Evolutionary conservation across 2,888 invertebrate genomes (phyloP).

Genomic region (Melanargia galathea): DNA sequence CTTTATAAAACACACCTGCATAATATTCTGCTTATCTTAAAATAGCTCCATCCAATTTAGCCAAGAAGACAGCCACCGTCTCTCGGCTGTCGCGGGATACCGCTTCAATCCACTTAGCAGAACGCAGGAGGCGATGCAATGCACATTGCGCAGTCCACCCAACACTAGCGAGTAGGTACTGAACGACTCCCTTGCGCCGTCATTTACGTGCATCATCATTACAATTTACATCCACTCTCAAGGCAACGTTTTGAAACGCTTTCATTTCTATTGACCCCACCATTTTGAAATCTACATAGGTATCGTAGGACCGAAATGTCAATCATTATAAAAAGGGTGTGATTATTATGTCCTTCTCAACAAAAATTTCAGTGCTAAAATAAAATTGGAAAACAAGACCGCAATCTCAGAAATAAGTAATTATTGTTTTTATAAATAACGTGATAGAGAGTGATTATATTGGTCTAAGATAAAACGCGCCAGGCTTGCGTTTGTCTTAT

Average conservation of each 20-base stretch:
- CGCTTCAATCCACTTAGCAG: constrained; percentile 15
- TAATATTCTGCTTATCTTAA: too few species aligned
- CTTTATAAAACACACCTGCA: too few species aligned
- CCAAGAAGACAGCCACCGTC: too few species aligned
- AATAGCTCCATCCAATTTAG: too few species aligned
- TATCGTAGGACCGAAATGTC: background rate
- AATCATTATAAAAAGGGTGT: background rate
- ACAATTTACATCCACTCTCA: background rate
- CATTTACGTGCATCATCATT: constrained; percentile 7
- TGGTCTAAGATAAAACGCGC: too few species aligned
- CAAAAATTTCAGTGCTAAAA: too few species aligned
- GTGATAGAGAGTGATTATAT: too few species aligned
- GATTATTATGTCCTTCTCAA: too few species aligned
- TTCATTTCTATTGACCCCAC: constrained; percentile 8
- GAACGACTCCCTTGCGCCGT: constrained; percentile 9
- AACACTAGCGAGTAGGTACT: constrained; percentile 1
- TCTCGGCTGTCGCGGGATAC: background rate
- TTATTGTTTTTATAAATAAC: too few species aligned
- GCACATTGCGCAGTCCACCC: background rate
- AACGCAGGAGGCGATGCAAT: constrained; percentile 4
- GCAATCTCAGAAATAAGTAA: too few species aligned
- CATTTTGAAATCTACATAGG: background rate
- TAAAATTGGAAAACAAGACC: too few species aligned
- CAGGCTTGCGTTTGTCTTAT: too few species aligned
- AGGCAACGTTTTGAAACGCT: constrained; percentile 7